phyloP scores from a whole-genome alignment of 2,888 invertebrate species.

The Caprella mutica region DNA sequence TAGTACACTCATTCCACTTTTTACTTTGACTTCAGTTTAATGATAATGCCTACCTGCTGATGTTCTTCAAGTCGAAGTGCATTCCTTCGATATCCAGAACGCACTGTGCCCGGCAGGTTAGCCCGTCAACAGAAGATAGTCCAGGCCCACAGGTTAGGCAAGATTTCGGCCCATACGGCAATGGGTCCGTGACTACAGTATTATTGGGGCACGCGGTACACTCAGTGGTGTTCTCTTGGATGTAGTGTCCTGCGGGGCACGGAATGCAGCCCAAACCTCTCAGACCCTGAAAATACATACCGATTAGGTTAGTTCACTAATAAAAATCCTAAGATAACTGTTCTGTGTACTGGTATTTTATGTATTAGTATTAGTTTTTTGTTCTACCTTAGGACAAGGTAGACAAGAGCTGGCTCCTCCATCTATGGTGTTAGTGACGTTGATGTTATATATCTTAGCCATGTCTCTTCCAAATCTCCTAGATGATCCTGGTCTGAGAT shows the following conservation, averaged over 20 bases:
- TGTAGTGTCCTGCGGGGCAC: slow-evolving; percentile 46
- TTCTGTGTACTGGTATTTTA: slow-evolving; percentile 12
- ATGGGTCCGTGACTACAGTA: slow-evolving; percentile 39
- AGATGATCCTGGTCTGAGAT: slow-evolving; percentile 14
- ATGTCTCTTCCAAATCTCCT: slow-evolving; percentile 38
- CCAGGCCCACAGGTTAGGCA: slow-evolving; percentile 46
- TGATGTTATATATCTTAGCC: slow-evolving; percentile 46
- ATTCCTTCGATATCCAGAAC: slow-evolving; percentile 38
- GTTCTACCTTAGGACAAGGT: slow-evolving; percentile 42
- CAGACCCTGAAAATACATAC: slow-evolving; percentile 18
- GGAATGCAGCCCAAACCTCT: slow-evolving; percentile 43
- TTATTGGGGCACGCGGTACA: slow-evolving; percentile 44
- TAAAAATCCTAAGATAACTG: not conserved
- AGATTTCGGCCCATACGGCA: slow-evolving; percentile 40
- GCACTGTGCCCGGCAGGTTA: slow-evolving; percentile 44
- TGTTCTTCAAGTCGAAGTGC: slow-evolving; percentile 39
- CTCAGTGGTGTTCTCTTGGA: slow-evolving; percentile 39
- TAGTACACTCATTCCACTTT: no score
- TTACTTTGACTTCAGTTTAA: no score
- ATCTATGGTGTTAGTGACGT: slow-evolving; percentile 47
- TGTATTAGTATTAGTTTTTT: no score
- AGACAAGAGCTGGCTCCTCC: slow-evolving; percentile 49
- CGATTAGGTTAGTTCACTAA: not conserved
- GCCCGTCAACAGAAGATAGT: slow-evolving; percentile 41
- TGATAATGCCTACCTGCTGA: slow-evolving; percentile 39